phyloP scores from a whole-genome alignment of 1,140 invertebrate species.

The Aricia agestis region DNA sequence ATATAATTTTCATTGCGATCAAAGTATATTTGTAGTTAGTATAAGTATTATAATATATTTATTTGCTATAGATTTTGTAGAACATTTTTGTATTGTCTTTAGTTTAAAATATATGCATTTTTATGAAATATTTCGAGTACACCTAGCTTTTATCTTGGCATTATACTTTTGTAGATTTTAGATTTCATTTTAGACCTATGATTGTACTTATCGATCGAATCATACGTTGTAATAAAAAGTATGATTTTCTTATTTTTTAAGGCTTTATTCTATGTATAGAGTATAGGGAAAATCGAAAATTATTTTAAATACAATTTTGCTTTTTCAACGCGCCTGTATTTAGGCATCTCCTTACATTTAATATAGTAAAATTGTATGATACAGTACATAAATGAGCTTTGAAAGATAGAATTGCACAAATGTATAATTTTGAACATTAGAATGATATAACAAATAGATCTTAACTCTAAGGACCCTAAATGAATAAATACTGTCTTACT shows the following conservation, averaged over 20 bases:
- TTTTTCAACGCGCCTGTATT: not conserved
- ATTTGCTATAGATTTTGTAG: too few species aligned
- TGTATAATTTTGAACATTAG: not conserved
- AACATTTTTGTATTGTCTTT: too few species aligned
- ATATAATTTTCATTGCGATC: not conserved
- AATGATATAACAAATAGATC: not conserved
- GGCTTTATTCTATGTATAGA: not conserved
- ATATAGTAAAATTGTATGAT: not conserved
- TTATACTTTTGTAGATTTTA: too few species aligned
- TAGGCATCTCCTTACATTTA: not conserved
- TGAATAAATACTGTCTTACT: slow-evolving; percentile 10
- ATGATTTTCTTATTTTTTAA: not conserved
- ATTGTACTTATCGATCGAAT: too few species aligned
- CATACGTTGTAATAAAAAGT: too few species aligned
- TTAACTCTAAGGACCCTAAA: not conserved
- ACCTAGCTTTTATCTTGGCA: too few species aligned
- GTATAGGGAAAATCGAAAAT: not conserved
- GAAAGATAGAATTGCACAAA: not conserved
- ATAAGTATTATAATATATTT: too few species aligned
- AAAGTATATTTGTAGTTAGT: not conserved
- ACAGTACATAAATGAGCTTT: not conserved
- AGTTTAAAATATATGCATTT: too few species aligned
- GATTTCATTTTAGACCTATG: too few species aligned
- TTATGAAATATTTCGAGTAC: too few species aligned
- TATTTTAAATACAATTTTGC: not conserved